Base-by-base conservation (phyloP, 2,888 invertebrate genomes). In the Nephrotoma appendiculata region DNA sequence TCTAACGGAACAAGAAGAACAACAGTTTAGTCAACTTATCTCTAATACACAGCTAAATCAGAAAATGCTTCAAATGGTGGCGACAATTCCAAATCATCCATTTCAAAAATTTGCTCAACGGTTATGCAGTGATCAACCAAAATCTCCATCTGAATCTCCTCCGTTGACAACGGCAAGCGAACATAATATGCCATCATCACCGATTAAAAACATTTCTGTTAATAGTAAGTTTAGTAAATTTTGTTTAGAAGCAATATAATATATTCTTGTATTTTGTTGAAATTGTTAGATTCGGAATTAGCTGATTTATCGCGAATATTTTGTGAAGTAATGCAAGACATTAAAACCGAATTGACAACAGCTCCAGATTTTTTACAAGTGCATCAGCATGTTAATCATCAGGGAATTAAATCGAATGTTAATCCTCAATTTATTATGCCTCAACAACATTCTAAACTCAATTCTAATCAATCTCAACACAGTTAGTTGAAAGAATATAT, bases 101-200 rank as follows among this genome's bases (percentile, higher is more conserved):
- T 87, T 89, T 87, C 89, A 89, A 87, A 89, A 89, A 87, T 89
- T 90, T 44, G 90, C 90, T 88, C 91, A 90, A 43, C 91, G 91
- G 86, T 90, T 91, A 87, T 91, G 91, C 87, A 90, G 90, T 86
- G 92, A 91, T 88, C 91, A 91, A 88, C 92, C 92, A n/a, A 92
- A 92, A 88, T 91, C 92, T 15, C 91, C 92, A 41, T 91, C 91
- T 52, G 92, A 91, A 88, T 90, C 92, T 57, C 90, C 90, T 43
- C 89, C 90, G 83, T 87, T 84, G 41, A 52, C 87, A 43, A 87
- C 85, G 9, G 83, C 45, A 5, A 44, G 43, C 71, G 71, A 71
- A 31, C 71, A 31, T 31, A 85, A 42, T 84, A 88, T 90, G 11
- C 90, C 90, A 42, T 89, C 90, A 86, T 90, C 90, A 1, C 89